Evolutionary conservation across 2,797 vertebrate species (phyloP).

Genomic region (Amazonetta brasiliensis): DNA sequence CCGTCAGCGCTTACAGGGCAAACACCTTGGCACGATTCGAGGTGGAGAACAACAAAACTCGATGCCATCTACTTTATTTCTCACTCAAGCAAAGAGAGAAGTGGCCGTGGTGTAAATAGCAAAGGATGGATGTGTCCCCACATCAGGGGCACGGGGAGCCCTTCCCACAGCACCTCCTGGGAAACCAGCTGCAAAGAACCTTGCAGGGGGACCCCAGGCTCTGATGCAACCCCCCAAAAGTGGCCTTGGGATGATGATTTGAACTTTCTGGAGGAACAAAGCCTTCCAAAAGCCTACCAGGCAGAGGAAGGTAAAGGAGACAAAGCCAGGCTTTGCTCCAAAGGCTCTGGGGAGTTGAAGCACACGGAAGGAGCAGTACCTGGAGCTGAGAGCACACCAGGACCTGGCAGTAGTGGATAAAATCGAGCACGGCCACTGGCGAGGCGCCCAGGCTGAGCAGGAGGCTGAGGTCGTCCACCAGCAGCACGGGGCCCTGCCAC

Average conservation of each 20-base stretch:
- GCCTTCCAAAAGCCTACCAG: rapidly evolving
- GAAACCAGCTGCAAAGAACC: not conserved
- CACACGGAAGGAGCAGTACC: conserved; percentile 62
- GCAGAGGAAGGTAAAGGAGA: rapidly evolving
- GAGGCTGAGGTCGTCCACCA: conserved; percentile 90
- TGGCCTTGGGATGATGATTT: rapidly evolving
- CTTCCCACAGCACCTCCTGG: not conserved
- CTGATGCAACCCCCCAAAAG: not conserved
- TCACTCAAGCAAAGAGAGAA: not conserved
- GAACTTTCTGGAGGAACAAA: not conserved
- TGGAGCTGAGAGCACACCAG: conserved; percentile 83
- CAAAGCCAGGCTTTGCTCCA: not conserved
- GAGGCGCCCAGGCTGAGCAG: conserved; percentile 88
- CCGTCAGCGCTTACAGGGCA: not conserved
- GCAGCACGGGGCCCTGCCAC: conserved; percentile 84
- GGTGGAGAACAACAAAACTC: not conserved
- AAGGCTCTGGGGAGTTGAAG: not conserved
- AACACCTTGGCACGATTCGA: rapidly evolving
- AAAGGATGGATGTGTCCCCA: not conserved
- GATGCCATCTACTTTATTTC: rapidly evolving
- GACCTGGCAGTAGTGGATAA: conserved; percentile 91
- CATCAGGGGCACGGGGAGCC: not conserved
- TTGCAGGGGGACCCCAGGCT: not conserved
- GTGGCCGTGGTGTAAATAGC: not conserved
- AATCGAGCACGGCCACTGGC: conserved; percentile 83